Evolutionary conservation across 2,113 vertebrate species (phyloP), one percentile per base, ranked within the genome.

Genomic region (Nematolebias whitei): DNA sequence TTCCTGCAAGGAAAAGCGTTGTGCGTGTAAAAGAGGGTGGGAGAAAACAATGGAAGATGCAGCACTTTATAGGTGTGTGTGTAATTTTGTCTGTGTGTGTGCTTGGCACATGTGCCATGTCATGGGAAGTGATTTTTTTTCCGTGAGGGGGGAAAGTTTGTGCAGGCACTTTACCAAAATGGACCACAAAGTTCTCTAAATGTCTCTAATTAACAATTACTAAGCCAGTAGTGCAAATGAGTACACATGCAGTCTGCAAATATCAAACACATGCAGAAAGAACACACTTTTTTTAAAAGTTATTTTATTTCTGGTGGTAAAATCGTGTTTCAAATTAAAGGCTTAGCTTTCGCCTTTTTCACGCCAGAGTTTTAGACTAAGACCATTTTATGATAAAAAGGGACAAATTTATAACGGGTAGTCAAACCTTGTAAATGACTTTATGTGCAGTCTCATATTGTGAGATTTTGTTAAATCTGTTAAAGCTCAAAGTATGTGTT

Each of bases 91-190:
- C 18, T 47, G 53, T 44, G 63, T 73, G 52, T 51, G 63, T 69
- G 65, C 59, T 78, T 73, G 74, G 76, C 75, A 83, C 75, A 83
- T 87, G 81, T 74, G 76, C 74, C 59, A 74, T 51, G 72, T 87
- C 88, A 80, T 88, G 86, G 89, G 86, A 91, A 91, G 82, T 76
- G 81, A 80, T 88, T 47, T 41, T 35, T 41, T 88, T 92, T 92
- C 83, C 82, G 74, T 89, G 90, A 91, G 80, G 32, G 89, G 45
- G 59, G 79, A 78, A 64, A 72, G 45, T 89, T 90, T 93, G 92
- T 90, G 92, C 75, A 65, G 63, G 71, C 84, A 71, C 75, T 90
- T 92, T 63, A 76, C 80, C 70, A 72, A 86, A 84, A 90, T 87
- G 71, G 64, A 89, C 89, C 89, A 88, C 88, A 93, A 90, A 78